Base-by-base conservation (phyloP, 2,888 invertebrate genomes). In the Nowickia ferox region DNA sequence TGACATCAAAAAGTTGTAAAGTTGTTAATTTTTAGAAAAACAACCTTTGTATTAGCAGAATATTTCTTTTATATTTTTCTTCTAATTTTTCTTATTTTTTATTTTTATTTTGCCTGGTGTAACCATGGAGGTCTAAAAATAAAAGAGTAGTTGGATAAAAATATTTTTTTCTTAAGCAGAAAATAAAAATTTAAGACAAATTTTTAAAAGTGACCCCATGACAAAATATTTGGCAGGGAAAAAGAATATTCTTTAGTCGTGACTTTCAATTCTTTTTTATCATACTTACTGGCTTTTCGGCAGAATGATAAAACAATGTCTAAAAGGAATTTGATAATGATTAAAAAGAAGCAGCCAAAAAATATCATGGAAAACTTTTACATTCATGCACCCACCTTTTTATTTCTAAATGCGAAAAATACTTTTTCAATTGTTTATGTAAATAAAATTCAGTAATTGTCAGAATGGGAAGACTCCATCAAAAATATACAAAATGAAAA, bases 1-100 rank as follows among this genome's bases (percentile, higher is more conserved):
- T 71, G 75, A 85, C 63, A 85, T 85, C 82, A 85, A 82, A 84
- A 85, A 77, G 71, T 82, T 85, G 57, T 71, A 71, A 84, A 83
- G 42, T 66, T 72, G 15, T 63, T 44, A 53, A 46, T 19, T 51
- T 66, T 66, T 46, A 38, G 4, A 61, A 76, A 66, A 77, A 51
- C 63, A 81, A 75, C 48, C 51, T 81, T 68, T 61, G 44, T 46
- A 61, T 42, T 48, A 55, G 63, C 77, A 19, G 1, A 4, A 69
- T n/a, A n/a, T n/a, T n/a, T n/a, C n/a, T n/a, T 30, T 30, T 30
- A 30, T 30, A 30, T 30, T 6, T 30, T 30, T 30, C 6, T 22
- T 22, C 22, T 22, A 22, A 22, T 22, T 22, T 2, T 30, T 30
- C 30, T 30, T n/a, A n/a, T n/a, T n/a, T 30, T 6, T 30, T 6